A percentile compares a stretch with the other conserved stretches of the same genome.
Conservation (phyloP, 2,888 invertebrate species). For the Bugula neritina region DNA sequence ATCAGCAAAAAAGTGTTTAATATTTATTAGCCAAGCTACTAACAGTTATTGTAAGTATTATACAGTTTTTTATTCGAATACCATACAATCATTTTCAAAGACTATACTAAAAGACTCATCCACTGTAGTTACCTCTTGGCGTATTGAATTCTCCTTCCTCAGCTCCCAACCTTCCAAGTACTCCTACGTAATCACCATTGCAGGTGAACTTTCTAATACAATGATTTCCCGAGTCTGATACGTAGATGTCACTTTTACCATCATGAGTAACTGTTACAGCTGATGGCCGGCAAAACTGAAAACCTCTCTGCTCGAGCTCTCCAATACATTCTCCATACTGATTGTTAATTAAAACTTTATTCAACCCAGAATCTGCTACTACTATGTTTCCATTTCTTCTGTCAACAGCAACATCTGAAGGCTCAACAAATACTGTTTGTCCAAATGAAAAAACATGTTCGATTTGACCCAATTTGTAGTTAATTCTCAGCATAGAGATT, state of each 20-base stretch:
- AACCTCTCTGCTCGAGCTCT: background rate
- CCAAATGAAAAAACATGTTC: conserved; percentile 24
- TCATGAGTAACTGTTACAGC: conserved; percentile 21
- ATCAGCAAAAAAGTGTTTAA: too few relatives aligned
- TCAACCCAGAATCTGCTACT: conserved; percentile 17
- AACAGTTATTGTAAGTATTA: too few relatives aligned
- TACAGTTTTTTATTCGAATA: too few relatives aligned
- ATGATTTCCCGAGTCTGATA: conserved; percentile 25
- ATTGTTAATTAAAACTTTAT: conserved; percentile 21
- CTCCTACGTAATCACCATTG: conserved; percentile 24
- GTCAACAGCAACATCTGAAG: conserved; percentile 21
- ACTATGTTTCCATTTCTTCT: conserved; percentile 24
- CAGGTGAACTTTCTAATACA: conserved; percentile 17
- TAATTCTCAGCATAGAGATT: conserved; percentile 12
- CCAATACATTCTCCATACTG: conserved; percentile 17
- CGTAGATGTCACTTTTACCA: conserved; percentile 25
- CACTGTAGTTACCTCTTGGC: conserved; percentile 25
- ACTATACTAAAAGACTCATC: too few relatives aligned
- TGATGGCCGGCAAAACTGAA: background rate
- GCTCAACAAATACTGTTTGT: conserved; percentile 24
- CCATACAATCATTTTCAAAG: too few relatives aligned
- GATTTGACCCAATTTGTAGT: conserved; percentile 18
- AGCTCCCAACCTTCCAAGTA: conserved; percentile 7
- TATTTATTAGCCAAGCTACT: too few relatives aligned
- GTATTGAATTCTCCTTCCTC: conserved; percentile 26